A percentile compares a stretch with the other conserved stretches of the same genome.
Evolutionary conservation across 92 coral and sea anemone genomes (phyloP).

Genomic region (Isaurus tuberculatus): DNA sequence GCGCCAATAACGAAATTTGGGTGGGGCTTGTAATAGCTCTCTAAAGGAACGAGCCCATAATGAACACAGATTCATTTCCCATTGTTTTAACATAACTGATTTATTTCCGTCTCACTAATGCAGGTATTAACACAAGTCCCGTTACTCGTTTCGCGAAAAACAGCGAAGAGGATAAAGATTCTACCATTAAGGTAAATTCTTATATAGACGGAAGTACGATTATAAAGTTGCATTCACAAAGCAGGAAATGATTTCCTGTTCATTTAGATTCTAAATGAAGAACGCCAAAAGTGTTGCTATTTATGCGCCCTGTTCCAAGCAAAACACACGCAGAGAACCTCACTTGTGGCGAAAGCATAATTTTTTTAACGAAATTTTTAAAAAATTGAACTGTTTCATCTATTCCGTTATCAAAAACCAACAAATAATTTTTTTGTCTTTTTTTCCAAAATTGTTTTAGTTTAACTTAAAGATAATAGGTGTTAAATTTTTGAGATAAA

Average conservation of each 20-base stretch:
- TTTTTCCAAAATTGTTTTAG: too few relatives aligned
- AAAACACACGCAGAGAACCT: too few relatives aligned
- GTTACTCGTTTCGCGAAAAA: neutral
- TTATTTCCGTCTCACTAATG: neutral
- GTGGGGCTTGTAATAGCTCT: too few relatives aligned
- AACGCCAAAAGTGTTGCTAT: neutral
- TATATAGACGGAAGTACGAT: neutral
- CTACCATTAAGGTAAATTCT: neutral
- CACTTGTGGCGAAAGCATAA: too few relatives aligned
- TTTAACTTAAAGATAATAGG: neutral
- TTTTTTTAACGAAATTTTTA: too few relatives aligned
- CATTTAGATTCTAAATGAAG: neutral
- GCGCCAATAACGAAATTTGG: too few relatives aligned
- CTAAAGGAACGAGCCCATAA: neutral
- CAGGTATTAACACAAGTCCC: slow-evolving; percentile 1
- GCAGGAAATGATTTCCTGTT: neutral
- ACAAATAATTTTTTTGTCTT: too few relatives aligned
- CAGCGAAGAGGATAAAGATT: slow-evolving; percentile 12
- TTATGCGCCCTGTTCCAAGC: too few relatives aligned
- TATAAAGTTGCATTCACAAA: neutral
- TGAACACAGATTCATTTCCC: neutral
- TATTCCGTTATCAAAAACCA: too few relatives aligned
- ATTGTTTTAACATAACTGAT: neutral
- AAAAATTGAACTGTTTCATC: too few relatives aligned
- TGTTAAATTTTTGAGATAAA: neutral